A percentile compares a stretch with the other conserved stretches of the same genome.
Conservation (phyloP, 2,888 invertebrate species). For the Penaeus monodon region DNA sequence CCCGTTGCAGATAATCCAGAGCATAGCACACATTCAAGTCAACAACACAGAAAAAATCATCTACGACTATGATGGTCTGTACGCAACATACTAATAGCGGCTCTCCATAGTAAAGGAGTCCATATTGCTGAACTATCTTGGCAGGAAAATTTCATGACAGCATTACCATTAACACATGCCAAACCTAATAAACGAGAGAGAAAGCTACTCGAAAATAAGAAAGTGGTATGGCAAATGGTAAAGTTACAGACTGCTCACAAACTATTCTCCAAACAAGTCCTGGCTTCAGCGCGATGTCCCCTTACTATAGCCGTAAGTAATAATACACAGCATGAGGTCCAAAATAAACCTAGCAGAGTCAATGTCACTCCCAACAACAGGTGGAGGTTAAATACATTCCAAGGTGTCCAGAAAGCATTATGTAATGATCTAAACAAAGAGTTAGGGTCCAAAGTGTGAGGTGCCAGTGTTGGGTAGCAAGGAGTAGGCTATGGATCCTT, state of each 20-base stretch:
- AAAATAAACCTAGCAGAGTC: conserved; percentile 63
- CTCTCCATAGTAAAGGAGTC: conserved; percentile 57
- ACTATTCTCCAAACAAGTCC: conserved; percentile 35
- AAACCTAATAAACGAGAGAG: conserved; percentile 30
- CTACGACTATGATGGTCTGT: conserved; percentile 60
- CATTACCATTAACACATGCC: not conserved
- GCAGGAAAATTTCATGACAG: conserved; percentile 44
- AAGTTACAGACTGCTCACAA: conserved; percentile 52
- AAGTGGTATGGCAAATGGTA: conserved; percentile 25
- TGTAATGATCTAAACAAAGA: conserved; percentile 61
- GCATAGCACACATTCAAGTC: conserved; percentile 64
- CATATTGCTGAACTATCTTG: conserved; percentile 48
- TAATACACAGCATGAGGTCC: conserved; percentile 62
- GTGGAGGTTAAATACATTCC: conserved; percentile 60
- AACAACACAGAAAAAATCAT: conserved; percentile 63
- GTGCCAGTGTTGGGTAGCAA: conserved; percentile 46
- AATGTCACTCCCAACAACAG: conserved; percentile 63
- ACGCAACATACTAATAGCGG: conserved; percentile 61
- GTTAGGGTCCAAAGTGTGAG: conserved; percentile 59
- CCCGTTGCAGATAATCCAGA: too few species aligned
- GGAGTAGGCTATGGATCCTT: conserved; percentile 27
- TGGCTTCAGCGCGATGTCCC: conserved; percentile 53
- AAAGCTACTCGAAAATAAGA: conserved; percentile 34
- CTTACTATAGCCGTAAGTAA: conserved; percentile 58
- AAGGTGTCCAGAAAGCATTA: conserved; percentile 62